Conservation (phyloP, 2,113 vertebrate species). For the Mustela nigripes region DNA sequence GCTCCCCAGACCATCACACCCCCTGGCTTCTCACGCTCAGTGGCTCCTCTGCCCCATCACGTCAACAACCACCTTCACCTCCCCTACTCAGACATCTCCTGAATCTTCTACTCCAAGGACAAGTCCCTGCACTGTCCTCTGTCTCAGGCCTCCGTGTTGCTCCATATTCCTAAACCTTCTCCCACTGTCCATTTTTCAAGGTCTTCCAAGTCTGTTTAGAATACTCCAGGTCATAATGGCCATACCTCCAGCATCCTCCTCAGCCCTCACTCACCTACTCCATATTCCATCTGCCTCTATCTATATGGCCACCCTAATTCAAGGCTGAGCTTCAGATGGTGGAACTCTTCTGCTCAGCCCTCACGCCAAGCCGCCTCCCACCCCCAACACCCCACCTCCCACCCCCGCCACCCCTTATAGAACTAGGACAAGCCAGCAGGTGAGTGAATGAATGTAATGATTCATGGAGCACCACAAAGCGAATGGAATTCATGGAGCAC, state of each 20-base stretch:
- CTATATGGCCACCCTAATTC: neutral
- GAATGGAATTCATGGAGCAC: rapidly evolving
- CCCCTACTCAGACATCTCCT: neutral
- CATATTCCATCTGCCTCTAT: neutral
- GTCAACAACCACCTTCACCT: neutral
- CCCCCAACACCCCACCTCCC: too few species aligned
- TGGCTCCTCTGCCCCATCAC: neutral
- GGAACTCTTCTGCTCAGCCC: neutral
- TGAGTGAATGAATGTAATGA: neutral
- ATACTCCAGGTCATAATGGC: neutral
- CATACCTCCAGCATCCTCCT: neutral
- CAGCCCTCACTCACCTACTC: neutral
- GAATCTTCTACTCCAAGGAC: neutral
- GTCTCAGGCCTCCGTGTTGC: neutral
- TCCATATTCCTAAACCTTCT: neutral
- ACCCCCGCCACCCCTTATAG: too few species aligned
- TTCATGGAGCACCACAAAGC: neutral
- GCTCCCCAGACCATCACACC: neutral
- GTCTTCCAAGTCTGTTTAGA: neutral
- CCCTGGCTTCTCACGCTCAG: neutral
- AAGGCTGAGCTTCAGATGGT: neutral
- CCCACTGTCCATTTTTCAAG: neutral
- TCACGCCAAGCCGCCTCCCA: too few species aligned
- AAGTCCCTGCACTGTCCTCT: neutral
- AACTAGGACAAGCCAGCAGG: neutral